Percentiles rank a stretch among this genome's conserved stretches.
These are phyloP conservation scores for Gymnocheta viridis DNA, from an alignment of 2,888 invertebrate genomes.

Conservation along the genomic window DNA sequence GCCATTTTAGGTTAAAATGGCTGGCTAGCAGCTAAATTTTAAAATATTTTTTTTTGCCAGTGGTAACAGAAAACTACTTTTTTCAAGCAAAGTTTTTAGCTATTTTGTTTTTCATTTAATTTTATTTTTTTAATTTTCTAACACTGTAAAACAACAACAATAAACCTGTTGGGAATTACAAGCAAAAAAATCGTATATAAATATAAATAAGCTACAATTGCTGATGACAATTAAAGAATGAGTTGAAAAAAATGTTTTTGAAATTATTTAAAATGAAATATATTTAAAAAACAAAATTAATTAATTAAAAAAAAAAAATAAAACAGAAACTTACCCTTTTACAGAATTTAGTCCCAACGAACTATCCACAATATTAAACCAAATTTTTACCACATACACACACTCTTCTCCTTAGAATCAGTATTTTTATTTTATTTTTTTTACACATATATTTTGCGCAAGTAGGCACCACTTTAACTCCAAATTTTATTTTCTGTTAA, in stretches of 20 bases:
- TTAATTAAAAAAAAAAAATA: background rate
- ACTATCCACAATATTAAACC: slow-evolving; percentile 51
- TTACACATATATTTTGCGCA: background rate
- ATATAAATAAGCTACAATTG: background rate
- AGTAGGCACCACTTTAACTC: slow-evolving; percentile 54
- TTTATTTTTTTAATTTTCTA: background rate
- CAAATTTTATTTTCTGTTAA: slow-evolving; percentile 5
- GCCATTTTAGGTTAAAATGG: slow-evolving; percentile 65
- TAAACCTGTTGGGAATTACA: background rate
- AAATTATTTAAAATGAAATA: background rate
- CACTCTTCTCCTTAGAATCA: background rate
- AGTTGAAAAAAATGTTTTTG: background rate
- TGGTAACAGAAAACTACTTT: slow-evolving; percentile 26
- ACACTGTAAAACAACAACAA: slow-evolving; percentile 15
- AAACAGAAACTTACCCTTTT: slow-evolving; percentile 48
- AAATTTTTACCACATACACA: slow-evolving; percentile 47
- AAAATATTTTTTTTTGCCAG: background rate
- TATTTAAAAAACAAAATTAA: background rate
- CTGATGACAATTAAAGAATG: background rate
- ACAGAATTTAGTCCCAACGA: slow-evolving; percentile 44
- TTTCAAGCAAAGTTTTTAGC: slow-evolving; percentile 16
- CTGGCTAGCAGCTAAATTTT: slow-evolving; percentile 6
- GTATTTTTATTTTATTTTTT: slow-evolving; percentile 4
- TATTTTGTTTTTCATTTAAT: background rate
- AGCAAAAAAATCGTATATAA: background rate